Evolutionary conservation across 1,140 invertebrate genomes (phyloP).

Genomic region (Drosophila lacteicornis): DNA sequence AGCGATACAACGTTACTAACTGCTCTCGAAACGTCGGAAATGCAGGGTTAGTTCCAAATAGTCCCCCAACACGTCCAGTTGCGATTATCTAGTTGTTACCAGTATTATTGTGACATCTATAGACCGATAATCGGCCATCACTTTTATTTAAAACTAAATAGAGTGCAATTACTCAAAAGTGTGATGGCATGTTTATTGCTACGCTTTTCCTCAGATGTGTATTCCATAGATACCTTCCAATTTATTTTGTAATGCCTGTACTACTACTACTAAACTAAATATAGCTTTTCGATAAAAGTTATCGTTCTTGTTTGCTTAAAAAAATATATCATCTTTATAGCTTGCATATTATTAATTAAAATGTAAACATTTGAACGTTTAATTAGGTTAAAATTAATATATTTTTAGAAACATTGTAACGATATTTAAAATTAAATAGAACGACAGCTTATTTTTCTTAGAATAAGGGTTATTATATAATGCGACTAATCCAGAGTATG

Average conservation of each 20-base stretch:
- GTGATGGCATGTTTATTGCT: neutral
- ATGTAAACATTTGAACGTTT: too few species aligned
- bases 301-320: neutral
- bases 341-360: neutral
- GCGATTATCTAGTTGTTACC: slow-evolving; percentile 6
- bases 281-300: neutral
- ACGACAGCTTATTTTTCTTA: too few species aligned
- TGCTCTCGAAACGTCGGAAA: slow-evolving; percentile 6
- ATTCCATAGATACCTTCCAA: too few species aligned
- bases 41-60: slow-evolving; percentile 5
- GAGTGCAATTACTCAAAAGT: neutral
- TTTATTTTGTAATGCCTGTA: too few species aligned
- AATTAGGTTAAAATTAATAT: too few species aligned
- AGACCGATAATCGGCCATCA: slow-evolving; percentile 6
- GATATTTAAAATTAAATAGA: neutral
- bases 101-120: slow-evolving; percentile 5
- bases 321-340: neutral
- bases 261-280: neutral
- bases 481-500: too few species aligned
- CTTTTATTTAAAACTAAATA: slow-evolving; percentile 3
- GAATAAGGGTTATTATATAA: too few species aligned
- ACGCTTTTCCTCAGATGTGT: neutral
- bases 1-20: neutral
- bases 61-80: slow-evolving; percentile 20
- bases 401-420: neutral